These are phyloP conservation scores for Subacronicta megacephala DNA, from an alignment of 2,888 invertebrate genomes.

Conservation along the genomic window DNA sequence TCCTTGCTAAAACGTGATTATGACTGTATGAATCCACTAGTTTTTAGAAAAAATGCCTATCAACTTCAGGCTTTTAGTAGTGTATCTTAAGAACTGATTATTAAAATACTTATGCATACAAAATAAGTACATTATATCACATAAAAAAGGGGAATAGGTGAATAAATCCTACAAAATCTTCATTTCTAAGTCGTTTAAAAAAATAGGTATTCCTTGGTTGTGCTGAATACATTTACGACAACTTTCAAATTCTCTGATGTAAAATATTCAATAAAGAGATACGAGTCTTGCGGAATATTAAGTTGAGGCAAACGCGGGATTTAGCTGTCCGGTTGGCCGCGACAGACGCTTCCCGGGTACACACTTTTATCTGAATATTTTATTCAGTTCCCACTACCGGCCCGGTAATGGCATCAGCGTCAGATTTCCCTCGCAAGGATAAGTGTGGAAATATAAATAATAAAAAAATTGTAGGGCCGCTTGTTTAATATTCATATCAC, in stretches of 20 bases:
- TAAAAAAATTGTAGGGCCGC: constrained; percentile 46
- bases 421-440: constrained; percentile 62
- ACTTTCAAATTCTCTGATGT: constrained; percentile 30
- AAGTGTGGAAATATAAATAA: constrained; percentile 63
- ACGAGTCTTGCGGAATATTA: constrained; percentile 35
- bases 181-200: background rate
- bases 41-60: too few relatives aligned
- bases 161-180: too few relatives aligned
- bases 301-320: constrained; percentile 27
- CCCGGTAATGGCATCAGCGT: constrained; percentile 59
- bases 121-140: too few relatives aligned
- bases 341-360: constrained; percentile 26
- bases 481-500: constrained; percentile 56
- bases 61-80: too few relatives aligned
- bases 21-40: too few relatives aligned
- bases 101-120: too few relatives aligned
- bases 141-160: too few relatives aligned
- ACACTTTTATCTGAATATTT: constrained; percentile 69
- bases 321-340: constrained; percentile 25
- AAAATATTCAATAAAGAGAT: constrained; percentile 47
- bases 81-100: too few relatives aligned
- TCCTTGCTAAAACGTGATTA: too few relatives aligned
- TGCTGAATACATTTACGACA: constrained; percentile 11
- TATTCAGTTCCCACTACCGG: constrained; percentile 60
- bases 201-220: constrained; percentile 5